These are phyloP conservation scores for Sebastes minor DNA, from an alignment of 2,797 vertebrate genomes.

Conservation along the genomic window DNA sequence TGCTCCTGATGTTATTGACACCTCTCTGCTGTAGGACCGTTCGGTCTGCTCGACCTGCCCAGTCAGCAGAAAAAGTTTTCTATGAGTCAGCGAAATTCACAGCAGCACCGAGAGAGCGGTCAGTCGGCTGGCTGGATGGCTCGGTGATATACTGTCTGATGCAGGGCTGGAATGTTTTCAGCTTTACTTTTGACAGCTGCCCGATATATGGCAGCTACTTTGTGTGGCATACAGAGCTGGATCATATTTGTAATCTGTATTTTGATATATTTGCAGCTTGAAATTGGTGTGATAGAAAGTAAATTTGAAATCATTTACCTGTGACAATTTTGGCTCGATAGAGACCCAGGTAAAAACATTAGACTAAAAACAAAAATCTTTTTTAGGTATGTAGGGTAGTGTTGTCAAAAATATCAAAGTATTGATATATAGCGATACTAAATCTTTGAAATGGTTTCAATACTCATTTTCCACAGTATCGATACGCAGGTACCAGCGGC, in stretches of 20 bases:
- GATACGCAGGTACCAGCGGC: fast-evolving
- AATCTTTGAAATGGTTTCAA: no score
- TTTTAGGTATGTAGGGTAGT: background rate
- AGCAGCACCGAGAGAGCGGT: slow-evolving; percentile 27
- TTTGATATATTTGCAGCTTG: background rate
- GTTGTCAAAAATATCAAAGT: no score
- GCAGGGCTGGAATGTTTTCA: background rate
- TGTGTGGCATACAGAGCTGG: background rate
- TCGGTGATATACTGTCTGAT: slow-evolving; percentile 7
- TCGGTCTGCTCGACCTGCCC: slow-evolving; percentile 30
- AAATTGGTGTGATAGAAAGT: background rate
- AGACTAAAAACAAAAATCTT: background rate
- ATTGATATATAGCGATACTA: no score
- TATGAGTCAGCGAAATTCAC: slow-evolving; percentile 63
- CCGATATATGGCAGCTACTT: background rate
- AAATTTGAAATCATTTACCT: background rate
- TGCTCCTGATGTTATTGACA: slow-evolving; percentile 55
- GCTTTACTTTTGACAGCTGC: background rate
- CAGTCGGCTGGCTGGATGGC: background rate
- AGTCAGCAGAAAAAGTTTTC: slow-evolving; percentile 57
- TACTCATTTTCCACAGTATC: no score
- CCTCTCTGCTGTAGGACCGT: slow-evolving; percentile 39
- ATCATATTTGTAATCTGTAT: background rate
- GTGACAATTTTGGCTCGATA: background rate
- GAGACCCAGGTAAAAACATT: background rate